Evolutionary conservation across 2,888 invertebrate genomes (phyloP).

Genomic region (Theretra japonica): DNA sequence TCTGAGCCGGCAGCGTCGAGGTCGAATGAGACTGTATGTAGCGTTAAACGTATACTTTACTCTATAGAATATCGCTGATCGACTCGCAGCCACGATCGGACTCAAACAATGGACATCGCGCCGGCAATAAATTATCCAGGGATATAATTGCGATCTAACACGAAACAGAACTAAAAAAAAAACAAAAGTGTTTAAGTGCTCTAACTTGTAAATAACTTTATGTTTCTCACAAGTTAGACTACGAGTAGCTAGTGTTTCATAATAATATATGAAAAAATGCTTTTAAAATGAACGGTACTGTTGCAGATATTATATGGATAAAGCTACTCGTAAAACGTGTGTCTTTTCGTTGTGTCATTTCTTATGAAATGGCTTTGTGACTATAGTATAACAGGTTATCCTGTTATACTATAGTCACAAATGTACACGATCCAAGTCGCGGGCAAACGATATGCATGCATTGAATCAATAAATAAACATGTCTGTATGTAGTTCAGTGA

Average conservation of each 20-base stretch:
- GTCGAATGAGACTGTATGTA: conserved; percentile 31
- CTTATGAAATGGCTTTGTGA: no score
- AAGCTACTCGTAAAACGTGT: no score
- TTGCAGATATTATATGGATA: no score
- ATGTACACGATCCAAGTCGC: no score
- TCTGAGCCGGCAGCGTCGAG: conserved; percentile 47
- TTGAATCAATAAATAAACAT: not conserved
- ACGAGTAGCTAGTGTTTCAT: no score
- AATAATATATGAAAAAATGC: no score
- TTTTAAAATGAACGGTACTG: no score
- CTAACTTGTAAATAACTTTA: not conserved
- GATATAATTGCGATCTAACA: conserved; percentile 45
- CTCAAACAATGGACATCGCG: conserved; percentile 52
- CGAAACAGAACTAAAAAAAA: conserved; percentile 30
- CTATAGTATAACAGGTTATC: no score
- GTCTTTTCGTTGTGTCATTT: no score
- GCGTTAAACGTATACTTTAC: no score
- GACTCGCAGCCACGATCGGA: conserved; percentile 40
- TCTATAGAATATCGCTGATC: conserved; percentile 31
- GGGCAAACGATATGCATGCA: not conserved
- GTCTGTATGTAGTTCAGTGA: not conserved
- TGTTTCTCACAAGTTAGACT: no score
- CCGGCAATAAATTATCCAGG: conserved; percentile 50
- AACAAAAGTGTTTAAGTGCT: not conserved
- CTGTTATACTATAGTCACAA: no score